Conservation (phyloP, 2,797 vertebrate genomes). For the Schizopygopsis malacanthus region DNA sequence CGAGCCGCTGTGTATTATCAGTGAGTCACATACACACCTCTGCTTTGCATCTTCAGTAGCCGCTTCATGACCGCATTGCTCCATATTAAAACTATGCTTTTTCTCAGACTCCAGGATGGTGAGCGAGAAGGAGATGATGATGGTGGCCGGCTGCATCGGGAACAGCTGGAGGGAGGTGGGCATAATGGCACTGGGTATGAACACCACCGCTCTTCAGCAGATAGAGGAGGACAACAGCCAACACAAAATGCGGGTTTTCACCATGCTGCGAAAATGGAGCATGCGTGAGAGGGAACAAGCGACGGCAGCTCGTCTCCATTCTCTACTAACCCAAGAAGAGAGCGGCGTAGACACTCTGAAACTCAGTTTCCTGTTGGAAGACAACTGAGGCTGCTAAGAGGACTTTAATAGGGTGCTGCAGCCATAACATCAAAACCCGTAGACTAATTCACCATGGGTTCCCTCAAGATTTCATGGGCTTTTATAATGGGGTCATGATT, state of each 20-base stretch:
- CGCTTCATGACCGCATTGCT: not conserved
- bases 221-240: conserved; percentile 71
- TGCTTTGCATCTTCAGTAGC: not conserved
- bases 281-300: conserved; percentile 64
- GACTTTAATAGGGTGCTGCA: not conserved
- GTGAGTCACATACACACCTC: conserved; percentile 38
- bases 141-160: conserved; percentile 69
- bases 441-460: not conserved
- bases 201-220: conserved; percentile 73
- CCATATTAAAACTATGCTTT: not conserved
- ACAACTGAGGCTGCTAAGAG: conserved; percentile 27
- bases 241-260: conserved; percentile 72
- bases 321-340: conserved; percentile 69
- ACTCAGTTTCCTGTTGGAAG: conserved; percentile 69
- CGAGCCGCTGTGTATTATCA: not conserved
- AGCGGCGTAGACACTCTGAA: conserved; percentile 60
- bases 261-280: conserved; percentile 74
- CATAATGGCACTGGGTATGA: conserved; percentile 68
- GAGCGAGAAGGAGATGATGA: conserved; percentile 79
- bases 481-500: too few relatives aligned
- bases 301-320: conserved; percentile 70
- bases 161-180: conserved; percentile 76
- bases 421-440: not conserved
- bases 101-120: conserved; percentile 61
- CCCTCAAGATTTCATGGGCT: too few relatives aligned